Base-by-base conservation (phyloP, 2,113 vertebrate species). In the Actenoides hombroni region DNA sequence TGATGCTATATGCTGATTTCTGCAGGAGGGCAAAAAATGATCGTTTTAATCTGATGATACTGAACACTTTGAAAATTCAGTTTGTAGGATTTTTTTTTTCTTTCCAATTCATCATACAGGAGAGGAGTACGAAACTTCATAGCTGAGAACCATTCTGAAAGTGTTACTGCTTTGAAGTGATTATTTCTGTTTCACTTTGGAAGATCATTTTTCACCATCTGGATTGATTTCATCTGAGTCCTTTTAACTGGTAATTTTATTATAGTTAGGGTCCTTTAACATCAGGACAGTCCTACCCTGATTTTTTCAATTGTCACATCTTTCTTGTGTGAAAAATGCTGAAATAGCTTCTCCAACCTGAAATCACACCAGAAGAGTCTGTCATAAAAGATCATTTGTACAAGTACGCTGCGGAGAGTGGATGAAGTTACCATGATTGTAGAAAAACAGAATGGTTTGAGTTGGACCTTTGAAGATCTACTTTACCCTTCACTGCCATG, bases 141-240 rank as follows among this genome's bases (percentile, higher is more conserved):
- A 63, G 24, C 9, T 75, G 53, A 93, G 53, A 90, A 71, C 7
- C 26, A 37, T n/a, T 54, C 13, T 68, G 49, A 53, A 84, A 91
- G 5, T 5, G 1, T 40, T 68, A 37, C n/a, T 88, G 6, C 67
- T 79, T 93, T 71, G 60, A 54, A 46, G 29, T 71, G 12, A 60
- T 90, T 83, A 42, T 54, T 85, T 93, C 65, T 92, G 16, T 48
- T 85, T 88, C 19, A n/a, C 25, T 83, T 94, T 85, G 61, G 44
- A 49, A 70, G 14, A 26, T n/a, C 0, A 20, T 71, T 92, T 70
- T 89, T 93, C 20, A 63, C 24, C 21, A 39, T 42, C 40, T 82
- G 35, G 16, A n/a, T 54, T 24, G 35, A 54, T 37, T 7, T 92
- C 21, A 23, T 59, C 29, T 76, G 33, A 71, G 25, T 73, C 23